phyloP scores from a whole-genome alignment of 2,797 vertebrate species.

The Pelobates cultripes region DNA sequence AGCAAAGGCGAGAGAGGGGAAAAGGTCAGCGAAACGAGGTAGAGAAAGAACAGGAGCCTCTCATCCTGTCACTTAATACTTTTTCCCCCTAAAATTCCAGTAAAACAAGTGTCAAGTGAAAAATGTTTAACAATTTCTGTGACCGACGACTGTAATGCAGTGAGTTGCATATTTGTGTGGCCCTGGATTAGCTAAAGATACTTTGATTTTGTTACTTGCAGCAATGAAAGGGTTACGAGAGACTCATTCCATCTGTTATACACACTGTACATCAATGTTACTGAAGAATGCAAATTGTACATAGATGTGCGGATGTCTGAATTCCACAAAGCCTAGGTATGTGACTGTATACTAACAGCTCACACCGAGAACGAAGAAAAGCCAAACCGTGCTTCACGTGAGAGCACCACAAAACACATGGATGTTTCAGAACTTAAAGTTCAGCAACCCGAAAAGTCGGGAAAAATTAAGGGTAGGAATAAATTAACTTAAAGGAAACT shows the following conservation, averaged over 20 bases:
- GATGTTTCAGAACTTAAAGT: too few relatives aligned
- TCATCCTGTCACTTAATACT: not conserved
- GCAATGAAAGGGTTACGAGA: slow-evolving; percentile 1
- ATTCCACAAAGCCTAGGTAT: slow-evolving; percentile 44
- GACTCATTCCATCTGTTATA: slow-evolving; percentile 12
- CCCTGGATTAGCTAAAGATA: not conserved
- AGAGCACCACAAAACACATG: too few relatives aligned
- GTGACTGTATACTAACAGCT: slow-evolving; percentile 37
- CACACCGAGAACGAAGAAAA: not conserved
- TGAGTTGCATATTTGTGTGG: not conserved
- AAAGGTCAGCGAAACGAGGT: not conserved
- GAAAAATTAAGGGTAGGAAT: too few relatives aligned
- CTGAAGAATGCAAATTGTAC: slow-evolving; percentile 30
- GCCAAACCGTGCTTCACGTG: too few relatives aligned
- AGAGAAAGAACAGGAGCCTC: not conserved
- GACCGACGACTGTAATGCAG: not conserved
- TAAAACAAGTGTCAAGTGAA: not conserved
- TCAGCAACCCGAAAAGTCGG: too few relatives aligned
- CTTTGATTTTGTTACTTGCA: not conserved
- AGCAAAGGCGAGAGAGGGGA: not conserved
- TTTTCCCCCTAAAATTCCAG: not conserved
- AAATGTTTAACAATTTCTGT: not conserved
- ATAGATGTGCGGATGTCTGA: slow-evolving; percentile 30
- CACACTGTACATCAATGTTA: slow-evolving; percentile 37
- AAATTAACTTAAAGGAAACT: too few relatives aligned